Base-by-base conservation (phyloP, 2,888 invertebrate genomes). In the Himalopsyche tibetana region DNA sequence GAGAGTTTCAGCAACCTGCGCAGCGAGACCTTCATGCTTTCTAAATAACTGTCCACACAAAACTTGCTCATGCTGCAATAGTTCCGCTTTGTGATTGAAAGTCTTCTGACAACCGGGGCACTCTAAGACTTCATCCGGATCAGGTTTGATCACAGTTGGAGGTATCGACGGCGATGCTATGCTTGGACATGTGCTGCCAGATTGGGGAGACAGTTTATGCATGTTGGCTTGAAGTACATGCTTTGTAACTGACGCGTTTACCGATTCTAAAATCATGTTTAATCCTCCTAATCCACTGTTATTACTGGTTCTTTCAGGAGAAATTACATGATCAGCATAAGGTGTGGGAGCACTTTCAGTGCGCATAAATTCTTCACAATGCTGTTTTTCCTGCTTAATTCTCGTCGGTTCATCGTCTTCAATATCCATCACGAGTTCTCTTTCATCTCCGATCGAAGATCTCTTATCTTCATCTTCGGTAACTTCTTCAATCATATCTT, bases 21-120 rank as follows among this genome's bases (percentile, higher is more conserved):
- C 96, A n/a, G 96, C 95, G 88, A 96, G 91, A n/a, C 96, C 95
- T 92, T 96, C 96, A 89, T 95, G 95, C 90, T 95, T 94, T 89
- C 94, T 91, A 89, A 94, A 94, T 86, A 93, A 89, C 89, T 92
- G 93, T 38, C 94, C 94, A 89, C 94, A 94, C 38, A 94, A 91
- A 84, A 94, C 93, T 90, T 95, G 96, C 90, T 97, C 96, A 90
- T 97, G 97, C 89, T 96, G 96, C 89, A 96, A 92, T 86, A 95
- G 91, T 87, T 95, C 95, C 74, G 93, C 93, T 89, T 93, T 94
- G 89, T 93, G 94, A 88, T 92, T 93, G 89, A 95, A 95, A 55
- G 91, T 91, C 89, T 93, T 93, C 89, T 94, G 94, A 90, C 95
- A 96, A 89, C 93, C 94, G 82, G 91, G 91, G 91, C 95, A 96